Conservation (phyloP, 2,888 invertebrate genomes). For the Xestoiulus laeticollis region DNA sequence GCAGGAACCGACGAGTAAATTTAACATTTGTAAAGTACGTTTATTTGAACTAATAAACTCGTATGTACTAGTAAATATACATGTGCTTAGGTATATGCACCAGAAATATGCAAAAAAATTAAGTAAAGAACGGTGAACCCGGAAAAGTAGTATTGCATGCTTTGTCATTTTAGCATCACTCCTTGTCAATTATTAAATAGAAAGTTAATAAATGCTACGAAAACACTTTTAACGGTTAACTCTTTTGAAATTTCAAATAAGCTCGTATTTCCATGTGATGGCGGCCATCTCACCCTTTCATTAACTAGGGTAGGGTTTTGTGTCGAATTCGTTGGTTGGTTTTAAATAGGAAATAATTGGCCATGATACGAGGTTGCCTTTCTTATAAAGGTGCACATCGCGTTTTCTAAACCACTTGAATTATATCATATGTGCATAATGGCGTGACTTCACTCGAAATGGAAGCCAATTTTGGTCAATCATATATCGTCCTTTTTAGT, state of each 20-base stretch:
- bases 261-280: neutral
- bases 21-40: neutral
- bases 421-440: neutral
- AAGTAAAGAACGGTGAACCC: constrained; percentile 21
- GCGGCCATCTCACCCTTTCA: constrained; percentile 41
- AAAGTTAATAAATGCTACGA: constrained; percentile 28
- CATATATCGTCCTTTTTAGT: neutral
- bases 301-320: constrained; percentile 38
- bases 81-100: too few species aligned
- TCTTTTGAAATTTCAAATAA: neutral
- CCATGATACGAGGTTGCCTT: neutral
- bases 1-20: neutral
- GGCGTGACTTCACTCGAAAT: constrained; percentile 3
- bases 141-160: neutral
- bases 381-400: neutral
- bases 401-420: constrained; percentile 24
- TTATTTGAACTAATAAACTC: neutral
- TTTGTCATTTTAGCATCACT: neutral
- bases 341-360: constrained; percentile 33
- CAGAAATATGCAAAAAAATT: neutral
- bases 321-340: constrained; percentile 30
- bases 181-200: constrained; percentile 38
- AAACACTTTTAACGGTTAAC: constrained; percentile 35
- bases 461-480: neutral
- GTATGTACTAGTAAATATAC: too few species aligned